Evolutionary conservation across 1,140 invertebrate species (phyloP).

Genomic region (Macrostomum lignano): DNA sequence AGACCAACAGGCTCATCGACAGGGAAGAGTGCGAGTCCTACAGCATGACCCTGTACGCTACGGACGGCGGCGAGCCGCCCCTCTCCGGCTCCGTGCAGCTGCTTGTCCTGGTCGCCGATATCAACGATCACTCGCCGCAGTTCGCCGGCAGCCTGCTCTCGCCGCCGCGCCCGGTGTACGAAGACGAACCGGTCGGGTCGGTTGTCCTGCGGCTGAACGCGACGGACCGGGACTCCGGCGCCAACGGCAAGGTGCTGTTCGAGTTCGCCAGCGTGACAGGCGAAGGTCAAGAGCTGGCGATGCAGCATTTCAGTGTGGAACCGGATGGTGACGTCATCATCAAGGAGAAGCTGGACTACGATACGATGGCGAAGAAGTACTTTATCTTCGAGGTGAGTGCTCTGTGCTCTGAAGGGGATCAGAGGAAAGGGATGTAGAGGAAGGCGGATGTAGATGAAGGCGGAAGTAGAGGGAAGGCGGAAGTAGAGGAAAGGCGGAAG

Average conservation of each 20-base stretch:
- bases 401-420: no score
- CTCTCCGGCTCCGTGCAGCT: slow-evolving; percentile 60
- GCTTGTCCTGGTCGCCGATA: slow-evolving; percentile 45
- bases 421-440: no score
- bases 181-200: slow-evolving; percentile 39
- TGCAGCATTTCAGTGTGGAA: no score
- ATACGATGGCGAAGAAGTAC: no score
- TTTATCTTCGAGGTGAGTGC: no score
- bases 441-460: no score
- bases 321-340: no score
- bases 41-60: slow-evolving; percentile 50
- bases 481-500: no score
- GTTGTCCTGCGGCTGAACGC: slow-evolving; percentile 46
- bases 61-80: slow-evolving; percentile 54
- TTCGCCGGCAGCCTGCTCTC: slow-evolving; percentile 4
- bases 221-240: slow-evolving; percentile 42
- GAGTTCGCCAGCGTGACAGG: no score
- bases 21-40: slow-evolving; percentile 47
- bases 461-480: no score
- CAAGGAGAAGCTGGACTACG: no score
- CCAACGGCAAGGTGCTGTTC: slow-evolving; percentile 41
- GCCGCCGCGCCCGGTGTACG: slow-evolving; percentile 19
- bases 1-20: slow-evolving; percentile 38
- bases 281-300: no score
- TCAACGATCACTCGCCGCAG: slow-evolving; percentile 45